These are phyloP conservation scores for Cuculus canorus DNA, from an alignment of 2,797 vertebrate genomes.

Conservation along the genomic window DNA sequence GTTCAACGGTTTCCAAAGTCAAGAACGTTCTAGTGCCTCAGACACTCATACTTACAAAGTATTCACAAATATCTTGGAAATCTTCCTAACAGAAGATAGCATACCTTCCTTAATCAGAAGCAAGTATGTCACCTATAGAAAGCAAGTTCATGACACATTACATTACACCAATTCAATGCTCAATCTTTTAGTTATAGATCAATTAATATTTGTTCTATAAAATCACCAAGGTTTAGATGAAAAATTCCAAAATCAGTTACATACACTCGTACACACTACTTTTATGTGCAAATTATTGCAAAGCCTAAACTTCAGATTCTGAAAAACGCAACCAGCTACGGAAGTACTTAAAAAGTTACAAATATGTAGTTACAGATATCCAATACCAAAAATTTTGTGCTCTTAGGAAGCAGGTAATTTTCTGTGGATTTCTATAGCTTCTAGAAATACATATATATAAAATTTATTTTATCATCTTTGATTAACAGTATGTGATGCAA, in stretches of 20 bases:
- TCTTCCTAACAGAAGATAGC: background rate
- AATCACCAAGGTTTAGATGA: background rate
- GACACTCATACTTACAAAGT: background rate
- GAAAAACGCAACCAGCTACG: background rate
- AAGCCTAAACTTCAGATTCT: background rate
- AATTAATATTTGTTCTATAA: background rate
- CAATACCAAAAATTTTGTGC: background rate
- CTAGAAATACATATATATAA: background rate
- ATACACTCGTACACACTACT: background rate
- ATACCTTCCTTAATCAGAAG: background rate
- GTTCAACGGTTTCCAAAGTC: background rate
- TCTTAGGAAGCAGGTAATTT: background rate
- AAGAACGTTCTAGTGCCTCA: background rate
- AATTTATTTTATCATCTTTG: background rate
- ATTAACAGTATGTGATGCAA: background rate
- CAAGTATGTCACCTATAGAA: background rate
- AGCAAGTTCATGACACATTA: background rate
- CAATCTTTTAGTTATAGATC: background rate
- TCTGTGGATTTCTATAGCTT: background rate
- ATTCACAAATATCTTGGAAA: background rate
- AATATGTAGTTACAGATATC: background rate
- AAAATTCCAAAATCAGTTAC: background rate
- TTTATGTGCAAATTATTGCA: fast-evolving
- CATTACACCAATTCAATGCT: background rate
- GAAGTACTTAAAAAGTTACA: background rate